phyloP scores from a whole-genome alignment of 2,113 vertebrate genomes.

The Puma concolor region DNA sequence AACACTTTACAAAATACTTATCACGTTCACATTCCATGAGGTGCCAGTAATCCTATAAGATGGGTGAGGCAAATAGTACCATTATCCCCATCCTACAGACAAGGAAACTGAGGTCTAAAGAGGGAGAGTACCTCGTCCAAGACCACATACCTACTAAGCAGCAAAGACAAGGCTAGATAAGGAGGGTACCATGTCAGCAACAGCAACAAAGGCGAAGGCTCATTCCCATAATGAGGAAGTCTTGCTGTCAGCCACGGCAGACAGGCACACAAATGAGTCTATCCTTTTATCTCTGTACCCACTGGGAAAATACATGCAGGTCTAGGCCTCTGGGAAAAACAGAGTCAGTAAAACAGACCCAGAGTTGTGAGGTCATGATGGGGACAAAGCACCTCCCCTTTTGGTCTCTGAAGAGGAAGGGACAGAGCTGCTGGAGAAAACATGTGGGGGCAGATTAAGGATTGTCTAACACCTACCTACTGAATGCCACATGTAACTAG shows the following conservation, averaged over 20 bases:
- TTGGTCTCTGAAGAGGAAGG: background rate
- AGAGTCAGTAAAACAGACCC: background rate
- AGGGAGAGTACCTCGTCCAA: background rate
- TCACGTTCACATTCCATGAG: background rate
- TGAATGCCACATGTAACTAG: background rate
- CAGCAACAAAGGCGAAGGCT: background rate
- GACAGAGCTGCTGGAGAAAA: background rate
- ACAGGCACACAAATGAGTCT: background rate
- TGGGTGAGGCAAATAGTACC: background rate
- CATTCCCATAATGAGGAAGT: background rate
- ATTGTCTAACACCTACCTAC: background rate
- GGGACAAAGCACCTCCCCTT: background rate
- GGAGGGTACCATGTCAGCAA: rapidly evolving
- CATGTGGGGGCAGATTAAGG: background rate
- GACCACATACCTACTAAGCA: background rate
- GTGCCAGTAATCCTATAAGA: background rate
- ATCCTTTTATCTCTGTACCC: background rate
- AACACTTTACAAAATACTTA: background rate
- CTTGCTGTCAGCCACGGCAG: background rate
- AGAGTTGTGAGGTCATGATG: background rate
- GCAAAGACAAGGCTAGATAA: background rate
- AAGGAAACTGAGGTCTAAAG: background rate
- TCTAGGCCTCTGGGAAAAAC: background rate
- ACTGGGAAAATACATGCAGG: background rate
- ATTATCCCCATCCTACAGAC: background rate